A percentile compares a stretch with the other conserved stretches of the same genome.
These are phyloP conservation scores for Epizoanthus rinbou DNA, from an alignment of 92 coral and sea anemone species.

Conservation along the genomic window DNA sequence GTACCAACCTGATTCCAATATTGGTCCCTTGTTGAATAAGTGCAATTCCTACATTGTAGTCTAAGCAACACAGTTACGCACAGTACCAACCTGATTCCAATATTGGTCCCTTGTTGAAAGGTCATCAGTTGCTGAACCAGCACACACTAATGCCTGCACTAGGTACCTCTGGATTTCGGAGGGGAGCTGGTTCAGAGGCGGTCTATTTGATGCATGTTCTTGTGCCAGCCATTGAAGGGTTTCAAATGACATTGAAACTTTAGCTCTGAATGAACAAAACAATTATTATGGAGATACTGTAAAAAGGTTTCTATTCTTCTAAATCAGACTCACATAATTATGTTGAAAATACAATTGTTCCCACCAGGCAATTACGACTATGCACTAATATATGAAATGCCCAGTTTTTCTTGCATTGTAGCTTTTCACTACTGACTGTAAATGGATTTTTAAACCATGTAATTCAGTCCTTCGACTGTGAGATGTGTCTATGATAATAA, in stretches of 20 bases:
- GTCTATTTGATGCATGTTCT: slow-evolving; percentile 77
- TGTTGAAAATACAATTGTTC: too few species aligned
- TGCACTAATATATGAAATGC: too few species aligned
- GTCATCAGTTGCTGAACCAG: slow-evolving; percentile 79
- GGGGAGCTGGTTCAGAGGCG: slow-evolving; percentile 83
- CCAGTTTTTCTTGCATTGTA: too few species aligned
- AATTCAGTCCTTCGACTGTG: too few species aligned
- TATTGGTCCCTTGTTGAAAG: slow-evolving; percentile 74
- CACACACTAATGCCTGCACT: slow-evolving; percentile 91
- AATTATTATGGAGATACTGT: background rate
- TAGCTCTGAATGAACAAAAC: slow-evolving; percentile 63
- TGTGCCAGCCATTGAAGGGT: slow-evolving; percentile 83
- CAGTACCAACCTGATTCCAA: slow-evolving; percentile 78
- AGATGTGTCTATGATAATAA: too few species aligned
- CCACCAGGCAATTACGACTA: too few species aligned
- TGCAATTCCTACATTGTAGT: too few species aligned
- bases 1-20: slow-evolving; percentile 85
- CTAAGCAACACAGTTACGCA: too few species aligned
- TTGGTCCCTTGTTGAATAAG: slow-evolving; percentile 59
- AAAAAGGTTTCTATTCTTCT: too few species aligned
- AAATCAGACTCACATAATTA: background rate
- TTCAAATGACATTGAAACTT: slow-evolving; percentile 78
- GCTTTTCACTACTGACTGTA: too few species aligned
- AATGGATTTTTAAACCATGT: too few species aligned
- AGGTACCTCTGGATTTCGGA: slow-evolving; percentile 80